Base-by-base conservation (phyloP, 2,113 vertebrate genomes). In the Embiotoca jacksoni region DNA sequence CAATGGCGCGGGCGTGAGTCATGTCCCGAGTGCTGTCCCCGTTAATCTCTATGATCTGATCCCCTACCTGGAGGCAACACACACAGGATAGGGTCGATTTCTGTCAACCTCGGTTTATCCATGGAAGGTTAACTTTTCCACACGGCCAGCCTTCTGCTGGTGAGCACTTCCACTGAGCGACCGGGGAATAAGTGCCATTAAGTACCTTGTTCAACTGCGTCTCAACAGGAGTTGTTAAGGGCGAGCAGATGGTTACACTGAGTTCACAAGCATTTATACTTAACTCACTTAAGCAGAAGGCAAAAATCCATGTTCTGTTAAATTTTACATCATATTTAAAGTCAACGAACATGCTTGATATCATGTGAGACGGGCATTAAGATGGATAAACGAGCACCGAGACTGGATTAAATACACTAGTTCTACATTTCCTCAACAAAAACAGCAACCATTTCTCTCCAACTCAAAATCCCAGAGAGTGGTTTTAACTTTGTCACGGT, bases 41-140 rank as follows among this genome's bases (percentile, higher is more conserved):
- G 56, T 99, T 99, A 90, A 99, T 99, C 95, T 99, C 98, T 88
- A 99, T 99, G 92, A 99, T 99, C 93, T 99, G 98, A 95, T 99
- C 98, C 78, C 98, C 98, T 68, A 99, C 97, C 98, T 99, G 95
- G 66, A 81, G 79, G 39, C 77, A n/a, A 68, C 35, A 66, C 62
- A 59, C 61, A 58, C 49, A 64, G 47, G 60, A 83, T 36, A 58
- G 31, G 55, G 47, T 78, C 31, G 15, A 59, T 79, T 79, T 75
- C 41, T 77, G 57, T 75, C 68, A 86, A 36, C 53, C 37, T 70
- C 31, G 3, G 64, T 75, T 82, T 54, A 59, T 46, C 39, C 63
- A 75, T 1, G 31, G 53, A 65, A 75, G 78, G 50, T 47, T 46
- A 39, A 73, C 70, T 80, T 82, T 64, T 54, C 30, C 47, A 31